Conservation (phyloP, 2,113 vertebrate species). For the Neolamprologus sp. region DNA sequence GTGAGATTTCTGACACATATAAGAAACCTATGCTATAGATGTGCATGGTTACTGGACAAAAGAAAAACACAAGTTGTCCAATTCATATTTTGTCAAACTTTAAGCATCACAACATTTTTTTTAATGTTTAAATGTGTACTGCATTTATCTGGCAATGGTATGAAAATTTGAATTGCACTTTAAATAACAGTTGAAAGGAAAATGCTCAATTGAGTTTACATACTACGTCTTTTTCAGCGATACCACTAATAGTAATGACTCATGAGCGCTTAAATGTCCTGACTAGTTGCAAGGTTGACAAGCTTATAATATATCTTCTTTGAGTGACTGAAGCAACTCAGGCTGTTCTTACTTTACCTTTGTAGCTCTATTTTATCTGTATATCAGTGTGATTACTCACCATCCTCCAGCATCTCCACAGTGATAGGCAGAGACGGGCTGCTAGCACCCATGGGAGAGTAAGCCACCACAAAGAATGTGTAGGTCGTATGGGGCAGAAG, state of each 20-base stretch:
- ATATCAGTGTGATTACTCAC: constrained; percentile 61
- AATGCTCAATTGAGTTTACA: neutral
- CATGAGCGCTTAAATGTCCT: neutral
- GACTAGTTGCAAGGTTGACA: neutral
- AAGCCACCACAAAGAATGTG: constrained; percentile 92
- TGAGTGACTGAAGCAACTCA: neutral
- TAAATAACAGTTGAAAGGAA: neutral
- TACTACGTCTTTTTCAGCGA: neutral
- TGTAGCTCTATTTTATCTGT: neutral
- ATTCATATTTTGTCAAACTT: neutral
- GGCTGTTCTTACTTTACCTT: neutral
- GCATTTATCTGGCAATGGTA: neutral
- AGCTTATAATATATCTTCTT: neutral
- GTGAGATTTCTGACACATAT: neutral
- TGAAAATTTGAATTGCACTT: neutral
- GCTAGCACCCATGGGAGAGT: constrained; percentile 91
- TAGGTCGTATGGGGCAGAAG: constrained; percentile 89
- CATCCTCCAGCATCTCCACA: constrained; percentile 88
- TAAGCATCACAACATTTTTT: neutral
- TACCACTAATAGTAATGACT: neutral
- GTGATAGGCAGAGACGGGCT: constrained; percentile 78
- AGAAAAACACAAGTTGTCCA: neutral
- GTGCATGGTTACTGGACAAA: neutral
- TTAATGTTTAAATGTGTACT: neutral
- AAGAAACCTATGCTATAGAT: neutral